A percentile compares a stretch with the other conserved stretches of the same genome.
These are phyloP conservation scores for Oscheius sp. DNA, from an alignment of 2,888 invertebrate species.

Conservation along the genomic window DNA sequence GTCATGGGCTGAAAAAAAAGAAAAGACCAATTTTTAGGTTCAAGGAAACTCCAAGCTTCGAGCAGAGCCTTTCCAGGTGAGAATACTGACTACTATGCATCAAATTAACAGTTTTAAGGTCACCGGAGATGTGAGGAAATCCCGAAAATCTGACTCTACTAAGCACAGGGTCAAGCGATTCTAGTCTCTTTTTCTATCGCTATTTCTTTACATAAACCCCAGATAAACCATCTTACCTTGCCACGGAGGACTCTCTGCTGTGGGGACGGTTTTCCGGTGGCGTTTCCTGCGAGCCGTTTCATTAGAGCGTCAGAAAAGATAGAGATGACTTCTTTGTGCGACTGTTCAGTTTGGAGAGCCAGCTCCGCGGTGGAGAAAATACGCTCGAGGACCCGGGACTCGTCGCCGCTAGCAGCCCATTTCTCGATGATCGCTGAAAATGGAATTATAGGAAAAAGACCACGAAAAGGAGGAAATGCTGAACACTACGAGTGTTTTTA, in stretches of 20 bases:
- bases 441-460: neutral
- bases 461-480: neutral
- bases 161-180: neutral
- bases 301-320: slow-evolving; percentile 48
- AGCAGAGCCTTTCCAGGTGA: neutral
- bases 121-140: neutral
- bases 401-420: slow-evolving; percentile 52
- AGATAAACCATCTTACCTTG: slow-evolving; percentile 28
- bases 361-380: slow-evolving; percentile 39
- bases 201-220: neutral
- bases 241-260: slow-evolving; percentile 18
- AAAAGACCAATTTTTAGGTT: neutral
- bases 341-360: slow-evolving; percentile 7
- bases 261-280: slow-evolving; percentile 39
- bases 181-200: neutral
- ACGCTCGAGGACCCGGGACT: slow-evolving; percentile 50
- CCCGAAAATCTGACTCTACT: neutral
- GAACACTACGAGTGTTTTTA: too few relatives aligned
- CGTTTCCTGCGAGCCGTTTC: slow-evolving; percentile 45
- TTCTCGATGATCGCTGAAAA: slow-evolving; percentile 48
- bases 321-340: slow-evolving; percentile 33
- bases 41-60: neutral
- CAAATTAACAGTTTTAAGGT: neutral
- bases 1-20: neutral
- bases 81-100: neutral